Evolutionary conservation across 2,888 invertebrate genomes (phyloP).

Genomic region (Plagodis dolabraria): DNA sequence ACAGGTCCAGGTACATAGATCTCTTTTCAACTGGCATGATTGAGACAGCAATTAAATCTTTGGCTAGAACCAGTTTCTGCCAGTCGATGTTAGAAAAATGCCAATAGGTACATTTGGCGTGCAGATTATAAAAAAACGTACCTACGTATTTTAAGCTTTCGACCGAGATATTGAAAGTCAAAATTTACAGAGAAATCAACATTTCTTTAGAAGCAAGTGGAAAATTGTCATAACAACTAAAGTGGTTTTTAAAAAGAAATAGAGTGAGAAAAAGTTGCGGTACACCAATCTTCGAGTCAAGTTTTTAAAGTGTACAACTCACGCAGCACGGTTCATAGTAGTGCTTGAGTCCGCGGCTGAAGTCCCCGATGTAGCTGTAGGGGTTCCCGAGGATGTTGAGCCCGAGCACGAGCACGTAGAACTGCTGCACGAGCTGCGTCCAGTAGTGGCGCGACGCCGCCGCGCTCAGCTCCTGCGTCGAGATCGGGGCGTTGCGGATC

Average conservation of each 20-base stretch:
- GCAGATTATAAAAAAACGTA: too few relatives aligned
- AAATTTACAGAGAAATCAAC: too few relatives aligned
- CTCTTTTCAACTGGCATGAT: background rate
- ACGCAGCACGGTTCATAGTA: constrained; percentile 87
- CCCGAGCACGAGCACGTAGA: constrained; percentile 91
- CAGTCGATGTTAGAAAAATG: too few relatives aligned
- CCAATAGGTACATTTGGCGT: too few relatives aligned
- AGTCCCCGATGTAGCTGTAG: constrained; percentile 87
- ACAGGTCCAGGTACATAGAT: background rate
- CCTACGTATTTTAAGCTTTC: too few relatives aligned
- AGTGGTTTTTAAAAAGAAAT: too few relatives aligned
- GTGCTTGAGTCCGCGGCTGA: constrained; percentile 82
- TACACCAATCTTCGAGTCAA: background rate
- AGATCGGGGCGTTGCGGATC: constrained; percentile 82
- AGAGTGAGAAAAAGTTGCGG: background rate
- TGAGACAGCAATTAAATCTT: too few relatives aligned
- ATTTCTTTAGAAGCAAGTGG: too few relatives aligned
- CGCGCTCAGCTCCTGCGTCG: constrained; percentile 73
- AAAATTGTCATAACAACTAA: too few relatives aligned
- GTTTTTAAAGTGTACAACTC: constrained; percentile 40
- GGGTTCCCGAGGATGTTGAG: constrained; percentile 93
- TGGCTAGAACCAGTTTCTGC: too few relatives aligned
- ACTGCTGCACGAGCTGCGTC: constrained; percentile 91
- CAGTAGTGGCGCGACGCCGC: constrained; percentile 87
- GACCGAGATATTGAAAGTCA: too few relatives aligned